Base-by-base conservation (phyloP, 2,113 vertebrate species). In the Myanophis thanlyinensis region DNA sequence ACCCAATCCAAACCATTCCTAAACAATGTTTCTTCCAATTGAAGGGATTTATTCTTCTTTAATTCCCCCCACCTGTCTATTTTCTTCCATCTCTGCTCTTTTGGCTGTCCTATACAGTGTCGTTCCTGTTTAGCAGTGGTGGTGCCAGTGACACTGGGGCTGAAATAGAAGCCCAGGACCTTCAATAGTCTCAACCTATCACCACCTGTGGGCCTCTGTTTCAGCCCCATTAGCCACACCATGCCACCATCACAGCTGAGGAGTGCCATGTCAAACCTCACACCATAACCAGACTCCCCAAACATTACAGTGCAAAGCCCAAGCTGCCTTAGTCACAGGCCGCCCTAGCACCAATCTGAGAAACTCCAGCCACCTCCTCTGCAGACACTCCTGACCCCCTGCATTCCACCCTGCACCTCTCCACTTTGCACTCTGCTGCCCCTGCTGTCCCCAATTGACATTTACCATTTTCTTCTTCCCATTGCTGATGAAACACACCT, bases 401-500 rank as follows among this genome's bases (percentile, higher is more conserved):
- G 67, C 13, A 9, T 18, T 80, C 15, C 35, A 40, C 18, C 3
- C 18, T 73, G 5, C 1, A 80, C 2, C 9, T n/a, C 27, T n/a
- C 11, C 27, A n/a, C 12, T 7, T 40, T 80, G 18, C 67, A 40
- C 2, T 80, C 35, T 80, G 67, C 35, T 22, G 35, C 18, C 73
- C 35, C 35, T 80, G 27, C 25, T 30, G 10, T 11, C 25, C 10
- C 56, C 27, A 30, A 18, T 20, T 80, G 73, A 80, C 35, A 7
- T 20, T 40, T 22, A 40, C 7, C 18, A 80, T 44, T 35, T 80
- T 80, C 35, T 80, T 22, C 73, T 18, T 40, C 7, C 35, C 67
- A 3, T 18, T 44, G 35, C 73, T 22, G 2, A 80, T 8, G 15
- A 44, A 22, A 7, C 0, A 1, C 3, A 1, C 35, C 5, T 1